A percentile compares a stretch with the other conserved stretches of the same genome.
phyloP scores from a whole-genome alignment of 2,797 vertebrate genomes.

The Scolopax rusticola region DNA sequence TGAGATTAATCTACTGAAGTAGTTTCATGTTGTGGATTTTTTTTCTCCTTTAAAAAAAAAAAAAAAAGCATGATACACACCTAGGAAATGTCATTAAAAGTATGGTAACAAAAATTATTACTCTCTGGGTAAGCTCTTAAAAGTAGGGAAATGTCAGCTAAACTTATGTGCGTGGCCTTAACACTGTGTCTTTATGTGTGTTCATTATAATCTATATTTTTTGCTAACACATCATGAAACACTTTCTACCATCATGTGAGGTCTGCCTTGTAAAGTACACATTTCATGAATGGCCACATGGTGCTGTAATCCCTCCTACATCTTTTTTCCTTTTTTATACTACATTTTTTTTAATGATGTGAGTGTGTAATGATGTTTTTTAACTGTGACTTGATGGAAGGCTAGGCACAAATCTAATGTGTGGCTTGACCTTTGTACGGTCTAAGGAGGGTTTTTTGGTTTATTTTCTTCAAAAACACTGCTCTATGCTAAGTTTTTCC shows the following conservation, averaged over 20 bases:
- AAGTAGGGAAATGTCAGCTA: constrained; percentile 26
- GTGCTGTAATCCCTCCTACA: constrained; percentile 51
- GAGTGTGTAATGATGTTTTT: constrained; percentile 26
- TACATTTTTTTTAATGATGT: neutral
- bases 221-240: constrained; percentile 64
- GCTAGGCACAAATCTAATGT: neutral
- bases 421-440: constrained; percentile 20
- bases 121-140: constrained; percentile 4
- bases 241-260: constrained; percentile 59
- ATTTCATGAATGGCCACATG: constrained; percentile 59
- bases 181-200: constrained; percentile 58
- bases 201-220: constrained; percentile 38
- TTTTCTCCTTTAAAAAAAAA: neutral
- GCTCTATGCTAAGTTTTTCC: neutral
- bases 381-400: constrained; percentile 19
- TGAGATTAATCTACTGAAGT: neutral
- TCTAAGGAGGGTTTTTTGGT: rapidly evolving
- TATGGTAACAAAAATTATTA: neutral
- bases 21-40: neutral
- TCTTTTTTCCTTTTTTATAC: constrained; percentile 15
- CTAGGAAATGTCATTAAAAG: constrained; percentile 14
- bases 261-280: constrained; percentile 55
- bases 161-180: neutral
- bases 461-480: neutral
- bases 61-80: neutral